phyloP scores from a whole-genome alignment of 2,888 invertebrate genomes.

The Nipponacmea schrenckii region DNA sequence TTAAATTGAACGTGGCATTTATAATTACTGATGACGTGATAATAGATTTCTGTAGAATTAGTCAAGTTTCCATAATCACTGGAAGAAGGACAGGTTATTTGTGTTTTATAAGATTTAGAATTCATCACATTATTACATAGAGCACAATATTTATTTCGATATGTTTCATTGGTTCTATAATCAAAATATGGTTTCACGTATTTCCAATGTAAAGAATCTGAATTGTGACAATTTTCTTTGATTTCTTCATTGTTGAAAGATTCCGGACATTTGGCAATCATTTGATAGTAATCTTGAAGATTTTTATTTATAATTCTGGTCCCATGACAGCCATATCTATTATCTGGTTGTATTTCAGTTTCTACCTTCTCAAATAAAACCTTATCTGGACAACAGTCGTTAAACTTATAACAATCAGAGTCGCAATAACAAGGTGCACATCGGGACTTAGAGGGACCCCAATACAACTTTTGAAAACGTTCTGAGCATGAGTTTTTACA shows the following conservation, averaged over 20 bases:
- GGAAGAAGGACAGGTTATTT: not conserved
- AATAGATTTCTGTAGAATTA: constrained; percentile 9
- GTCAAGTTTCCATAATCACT: not conserved
- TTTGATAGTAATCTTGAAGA: not conserved
- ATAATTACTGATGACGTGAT: not conserved
- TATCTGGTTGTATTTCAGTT: not conserved
- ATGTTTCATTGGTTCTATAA: not conserved
- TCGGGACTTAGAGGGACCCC: not conserved
- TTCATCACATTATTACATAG: not conserved
- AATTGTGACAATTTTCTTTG: not conserved
- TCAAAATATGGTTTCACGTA: constrained; percentile 9
- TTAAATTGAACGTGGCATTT: constrained; percentile 6
- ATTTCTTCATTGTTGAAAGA: not conserved
- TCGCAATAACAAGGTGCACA: constrained; percentile 16
- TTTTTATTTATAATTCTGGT: not conserved
- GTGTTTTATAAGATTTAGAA: not conserved
- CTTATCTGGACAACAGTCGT: constrained; percentile 17
- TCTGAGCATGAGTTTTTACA: constrained; percentile 5
- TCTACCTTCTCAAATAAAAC: not conserved
- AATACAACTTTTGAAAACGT: not conserved
- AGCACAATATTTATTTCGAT: constrained; percentile 18
- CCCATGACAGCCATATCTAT: not conserved
- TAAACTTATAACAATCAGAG: constrained; percentile 8
- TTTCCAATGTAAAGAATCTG: constrained; percentile 11
- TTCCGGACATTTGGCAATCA: constrained; percentile 6